A percentile compares a stretch with the other conserved stretches of the same genome.
These are phyloP conservation scores for Chloroceryle aenea DNA, from an alignment of 2,113 vertebrate species.

Conservation along the genomic window DNA sequence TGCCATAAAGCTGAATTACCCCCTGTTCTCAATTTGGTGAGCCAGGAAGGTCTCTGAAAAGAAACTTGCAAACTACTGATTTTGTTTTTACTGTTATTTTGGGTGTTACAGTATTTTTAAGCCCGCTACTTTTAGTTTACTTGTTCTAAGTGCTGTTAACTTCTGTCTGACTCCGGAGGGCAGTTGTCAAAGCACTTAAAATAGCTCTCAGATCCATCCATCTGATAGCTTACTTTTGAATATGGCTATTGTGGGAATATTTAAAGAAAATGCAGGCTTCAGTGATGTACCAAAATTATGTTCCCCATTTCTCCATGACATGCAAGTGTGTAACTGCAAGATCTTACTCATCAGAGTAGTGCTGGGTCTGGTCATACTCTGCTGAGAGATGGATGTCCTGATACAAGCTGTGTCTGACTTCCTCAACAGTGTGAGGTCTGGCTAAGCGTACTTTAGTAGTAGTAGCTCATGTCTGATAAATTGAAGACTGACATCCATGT, in stretches of 20 bases:
- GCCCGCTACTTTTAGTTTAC: neutral
- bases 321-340: fast-evolving
- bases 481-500: fast-evolving
- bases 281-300: neutral
- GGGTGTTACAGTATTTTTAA: neutral
- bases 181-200: neutral
- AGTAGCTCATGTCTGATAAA: neutral
- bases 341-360: fast-evolving
- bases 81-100: neutral
- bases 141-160: neutral
- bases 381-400: neutral
- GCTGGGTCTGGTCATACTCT: neutral
- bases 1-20: neutral
- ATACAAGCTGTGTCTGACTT: neutral
- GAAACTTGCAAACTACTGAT: neutral
- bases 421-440: no score
- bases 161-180: neutral
- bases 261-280: neutral
- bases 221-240: neutral
- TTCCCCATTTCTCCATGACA: neutral
- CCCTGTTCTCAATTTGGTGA: neutral
- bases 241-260: neutral
- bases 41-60: neutral
- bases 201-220: neutral
- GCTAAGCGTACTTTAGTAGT: neutral